phyloP scores from a whole-genome alignment of 2,113 vertebrate species.

The Anhinga anhinga region DNA sequence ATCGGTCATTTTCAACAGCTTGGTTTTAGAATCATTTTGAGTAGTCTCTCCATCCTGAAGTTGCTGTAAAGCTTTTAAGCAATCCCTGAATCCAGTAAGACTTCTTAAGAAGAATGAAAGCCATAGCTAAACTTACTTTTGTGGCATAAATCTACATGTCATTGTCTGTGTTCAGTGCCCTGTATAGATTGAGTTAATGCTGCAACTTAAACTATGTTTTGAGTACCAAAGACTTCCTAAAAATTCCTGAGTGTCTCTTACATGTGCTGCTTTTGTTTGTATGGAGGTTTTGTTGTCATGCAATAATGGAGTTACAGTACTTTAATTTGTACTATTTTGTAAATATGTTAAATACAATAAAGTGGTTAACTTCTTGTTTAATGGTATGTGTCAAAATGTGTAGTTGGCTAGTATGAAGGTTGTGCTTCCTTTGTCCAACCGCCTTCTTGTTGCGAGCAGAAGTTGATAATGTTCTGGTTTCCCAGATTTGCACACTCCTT shows the following conservation, averaged over 20 bases:
- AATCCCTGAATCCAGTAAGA: neutral
- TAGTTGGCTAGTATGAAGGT: neutral
- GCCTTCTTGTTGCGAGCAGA: neutral
- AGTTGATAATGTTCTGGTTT: neutral
- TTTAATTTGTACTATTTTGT: conserved; percentile 68
- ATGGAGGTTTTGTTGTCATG: conserved; percentile 17
- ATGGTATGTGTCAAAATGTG: neutral
- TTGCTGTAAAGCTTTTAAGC: neutral
- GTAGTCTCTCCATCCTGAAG: neutral
- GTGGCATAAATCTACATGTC: neutral
- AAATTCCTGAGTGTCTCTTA: conserved; percentile 12
- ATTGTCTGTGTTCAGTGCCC: conserved; percentile 29
- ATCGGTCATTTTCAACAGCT: neutral
- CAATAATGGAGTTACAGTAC: neutral
- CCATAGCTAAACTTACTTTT: neutral
- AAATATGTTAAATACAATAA: conserved; percentile 74
- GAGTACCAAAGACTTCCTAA: conserved; percentile 65
- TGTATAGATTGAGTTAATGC: conserved; percentile 52
- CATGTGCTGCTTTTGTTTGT: conserved; percentile 41
- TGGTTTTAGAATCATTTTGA: neutral
- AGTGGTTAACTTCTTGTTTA: conserved; percentile 55
- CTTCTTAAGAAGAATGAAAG: neutral
- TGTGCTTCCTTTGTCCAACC: neutral
- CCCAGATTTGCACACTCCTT: neutral
- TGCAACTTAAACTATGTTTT: conserved; percentile 44